These are phyloP conservation scores for Falco cherrug DNA, from an alignment of 2,797 vertebrate genomes.

Conservation along the genomic window DNA sequence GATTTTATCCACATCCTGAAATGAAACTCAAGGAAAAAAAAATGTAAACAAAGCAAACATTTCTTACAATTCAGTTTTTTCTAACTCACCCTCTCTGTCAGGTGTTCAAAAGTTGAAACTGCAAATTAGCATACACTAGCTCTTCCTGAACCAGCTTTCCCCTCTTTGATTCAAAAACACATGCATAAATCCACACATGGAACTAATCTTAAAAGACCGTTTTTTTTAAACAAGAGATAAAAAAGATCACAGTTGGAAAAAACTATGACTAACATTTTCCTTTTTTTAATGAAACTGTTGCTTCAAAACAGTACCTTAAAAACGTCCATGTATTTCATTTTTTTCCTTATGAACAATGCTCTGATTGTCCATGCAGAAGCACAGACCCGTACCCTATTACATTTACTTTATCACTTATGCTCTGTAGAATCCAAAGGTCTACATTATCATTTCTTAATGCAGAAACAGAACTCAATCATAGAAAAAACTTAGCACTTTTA, in stretches of 20 bases:
- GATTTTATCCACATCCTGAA: neutral
- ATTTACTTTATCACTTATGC: neutral
- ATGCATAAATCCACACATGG: neutral
- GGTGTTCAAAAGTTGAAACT: neutral
- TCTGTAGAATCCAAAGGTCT: neutral
- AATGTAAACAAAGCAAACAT: too few relatives aligned
- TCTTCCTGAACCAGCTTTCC: neutral
- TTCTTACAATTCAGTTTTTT: neutral
- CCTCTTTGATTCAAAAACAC: neutral
- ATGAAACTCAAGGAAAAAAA: neutral
- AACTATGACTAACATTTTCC: neutral
- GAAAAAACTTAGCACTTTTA: neutral
- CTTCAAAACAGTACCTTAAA: neutral
- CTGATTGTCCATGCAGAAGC: neutral
- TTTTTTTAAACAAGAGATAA: neutral
- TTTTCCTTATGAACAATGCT: neutral
- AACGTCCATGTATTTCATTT: neutral
- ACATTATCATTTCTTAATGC: neutral
- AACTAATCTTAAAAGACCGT: neutral
- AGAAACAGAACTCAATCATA: neutral
- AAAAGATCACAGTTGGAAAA: neutral
- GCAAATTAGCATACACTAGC: neutral
- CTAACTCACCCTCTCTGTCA: neutral
- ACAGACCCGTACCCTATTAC: neutral
- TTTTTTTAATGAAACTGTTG: neutral